These are phyloP conservation scores for Atta cephalotes DNA, from an alignment of 1,140 invertebrate genomes.

Conservation along the genomic window DNA sequence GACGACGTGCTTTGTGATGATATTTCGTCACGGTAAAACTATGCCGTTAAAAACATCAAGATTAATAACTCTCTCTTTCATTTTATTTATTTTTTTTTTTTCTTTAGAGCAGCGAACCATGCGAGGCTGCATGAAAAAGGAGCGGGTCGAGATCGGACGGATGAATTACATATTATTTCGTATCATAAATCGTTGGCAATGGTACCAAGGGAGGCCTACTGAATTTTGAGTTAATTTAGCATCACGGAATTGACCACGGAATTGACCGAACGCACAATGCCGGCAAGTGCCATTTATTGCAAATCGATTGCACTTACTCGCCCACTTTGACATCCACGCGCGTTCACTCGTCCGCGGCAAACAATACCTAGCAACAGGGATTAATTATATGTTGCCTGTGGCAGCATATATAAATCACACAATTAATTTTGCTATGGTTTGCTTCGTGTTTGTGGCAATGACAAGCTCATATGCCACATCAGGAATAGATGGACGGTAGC, in stretches of 20 bases:
- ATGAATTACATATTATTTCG: constrained; percentile 55
- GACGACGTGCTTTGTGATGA: constrained; percentile 47
- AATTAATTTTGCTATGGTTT: constrained; percentile 80
- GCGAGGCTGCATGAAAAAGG: background rate
- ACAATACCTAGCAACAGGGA: constrained; percentile 80
- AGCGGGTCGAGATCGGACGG: background rate
- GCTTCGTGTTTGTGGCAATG: constrained; percentile 66
- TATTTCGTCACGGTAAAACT: constrained; percentile 50
- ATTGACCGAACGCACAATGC: constrained; percentile 71
- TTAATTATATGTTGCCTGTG: constrained; percentile 84
- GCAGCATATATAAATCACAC: constrained; percentile 83
- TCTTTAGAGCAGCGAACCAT: background rate
- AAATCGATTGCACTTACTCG: constrained; percentile 79
- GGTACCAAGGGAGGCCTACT: constrained; percentile 33
- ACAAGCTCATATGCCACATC: constrained; percentile 71
- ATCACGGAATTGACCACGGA: constrained; percentile 69
- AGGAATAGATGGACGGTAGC: background rate
- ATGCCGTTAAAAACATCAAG: constrained; percentile 46
- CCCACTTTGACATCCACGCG: constrained; percentile 64
- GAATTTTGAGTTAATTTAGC: constrained; percentile 81
- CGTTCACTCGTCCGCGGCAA: constrained; percentile 67
- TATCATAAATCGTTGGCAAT: background rate
- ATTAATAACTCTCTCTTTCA: constrained; percentile 36
- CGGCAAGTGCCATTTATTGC: constrained; percentile 81
- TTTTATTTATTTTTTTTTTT: background rate